Evolutionary conservation across 2,888 invertebrate genomes (phyloP), one percentile per base, ranked within the genome.

Genomic region (Chloroclysta siterata): DNA sequence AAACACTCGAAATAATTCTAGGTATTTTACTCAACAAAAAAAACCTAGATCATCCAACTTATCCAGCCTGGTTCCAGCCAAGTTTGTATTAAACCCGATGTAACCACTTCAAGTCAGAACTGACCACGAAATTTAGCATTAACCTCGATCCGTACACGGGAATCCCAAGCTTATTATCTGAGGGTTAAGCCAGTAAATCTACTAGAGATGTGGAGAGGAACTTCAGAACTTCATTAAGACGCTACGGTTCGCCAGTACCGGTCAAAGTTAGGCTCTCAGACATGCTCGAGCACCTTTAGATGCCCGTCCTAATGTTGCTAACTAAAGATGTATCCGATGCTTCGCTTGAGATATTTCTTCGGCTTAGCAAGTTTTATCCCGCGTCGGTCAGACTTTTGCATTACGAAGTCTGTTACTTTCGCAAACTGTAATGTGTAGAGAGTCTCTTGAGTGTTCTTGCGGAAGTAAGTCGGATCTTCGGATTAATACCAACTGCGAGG

Each of bases 141-240:
- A 66, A 48, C 55, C 65, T 60, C 62, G 54, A 58, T 63, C 55
- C 60, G 62, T 69, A 60, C 74, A 75, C 53, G 63, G 69, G 59
- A 81, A 72, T 78, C 72, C 57, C 53, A 69, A 77, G 73, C 81
- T 78, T 87, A 82, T 75, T 65, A 66, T 60, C 65, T 61, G 54
- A 53, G 63, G 36, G 36, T 58, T 79, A 84, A 80, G 83, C 72
- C 72, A 65, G 66, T 73, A 73, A 80, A 75, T 82, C 65, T 72
- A 69, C 69, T 69, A 79, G 58, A 67, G 72, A 68, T 71, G 75
- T 67, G 52, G 58, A 66, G 68, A 51, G 72, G 73, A 81, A 87
- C 80, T 88, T 85, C 74, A 76, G 78, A 89, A 89, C 81, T 90
- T 90, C 87, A 90, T 90, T 89, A 90, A 85, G 88, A 84, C 83